A percentile compares a stretch with the other conserved stretches of the same genome.
Evolutionary conservation across 2,888 invertebrate genomes (phyloP).

Genomic region (Melanotus villosus): DNA sequence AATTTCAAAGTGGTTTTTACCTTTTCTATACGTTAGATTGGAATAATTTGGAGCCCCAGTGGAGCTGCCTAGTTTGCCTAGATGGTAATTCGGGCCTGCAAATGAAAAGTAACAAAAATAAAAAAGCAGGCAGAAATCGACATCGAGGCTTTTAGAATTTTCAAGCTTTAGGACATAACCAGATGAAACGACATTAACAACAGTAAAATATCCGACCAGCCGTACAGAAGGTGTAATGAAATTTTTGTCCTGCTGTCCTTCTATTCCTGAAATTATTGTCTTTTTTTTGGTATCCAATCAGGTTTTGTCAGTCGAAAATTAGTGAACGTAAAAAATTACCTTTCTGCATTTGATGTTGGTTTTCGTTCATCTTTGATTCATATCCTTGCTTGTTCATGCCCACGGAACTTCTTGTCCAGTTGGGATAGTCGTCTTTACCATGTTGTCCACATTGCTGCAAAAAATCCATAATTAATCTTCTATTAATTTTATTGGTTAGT

Average conservation of each 20-base stretch:
- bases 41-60: conserved; percentile 38
- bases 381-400: conserved; percentile 71
- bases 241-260: no score
- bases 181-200: no score
- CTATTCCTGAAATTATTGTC: no score
- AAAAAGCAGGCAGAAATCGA: neutral
- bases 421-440: conserved; percentile 70
- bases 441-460: conserved; percentile 71
- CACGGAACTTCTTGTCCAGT: conserved; percentile 71
- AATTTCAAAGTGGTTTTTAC: conserved; percentile 4
- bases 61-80: conserved; percentile 40
- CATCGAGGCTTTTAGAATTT: neutral
- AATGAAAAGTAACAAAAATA: conserved; percentile 31
- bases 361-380: conserved; percentile 73
- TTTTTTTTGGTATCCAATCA: no score
- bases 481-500: no score
- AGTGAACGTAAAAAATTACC: conserved; percentile 65
- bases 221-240: no score
- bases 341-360: conserved; percentile 71
- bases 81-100: conserved; percentile 47
- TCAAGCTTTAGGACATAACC: no score
- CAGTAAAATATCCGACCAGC: no score
- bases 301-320: no score
- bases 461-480: no score
- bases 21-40: conserved; percentile 35